Evolutionary conservation across 1,140 invertebrate genomes (phyloP).

Genomic region (Oreohelix idahoensis): DNA sequence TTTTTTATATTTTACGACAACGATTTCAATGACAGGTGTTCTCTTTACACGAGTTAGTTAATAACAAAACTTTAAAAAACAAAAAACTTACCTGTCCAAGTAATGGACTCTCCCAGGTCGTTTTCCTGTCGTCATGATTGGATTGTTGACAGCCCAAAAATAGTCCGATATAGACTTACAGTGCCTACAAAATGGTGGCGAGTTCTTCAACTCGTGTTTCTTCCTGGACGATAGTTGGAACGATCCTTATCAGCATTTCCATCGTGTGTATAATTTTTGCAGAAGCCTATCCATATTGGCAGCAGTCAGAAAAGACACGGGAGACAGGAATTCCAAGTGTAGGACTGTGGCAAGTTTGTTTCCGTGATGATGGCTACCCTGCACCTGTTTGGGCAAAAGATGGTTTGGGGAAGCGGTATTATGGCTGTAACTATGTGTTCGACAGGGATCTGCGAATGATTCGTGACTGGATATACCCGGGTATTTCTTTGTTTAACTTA

Average conservation of each 20-base stretch:
- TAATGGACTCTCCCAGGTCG: background rate
- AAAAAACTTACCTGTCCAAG: too few species aligned
- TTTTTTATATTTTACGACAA: too few species aligned
- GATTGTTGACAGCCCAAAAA: background rate
- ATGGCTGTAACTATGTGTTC: constrained; percentile 41
- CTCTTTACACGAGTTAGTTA: too few species aligned
- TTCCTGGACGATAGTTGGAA: constrained; percentile 19
- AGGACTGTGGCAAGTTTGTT: constrained; percentile 43
- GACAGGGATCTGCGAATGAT: constrained; percentile 37
- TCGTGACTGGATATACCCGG: constrained; percentile 37
- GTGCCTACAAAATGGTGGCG: constrained; percentile 18
- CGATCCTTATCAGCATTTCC: constrained; percentile 1
- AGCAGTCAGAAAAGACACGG: constrained; percentile 29
- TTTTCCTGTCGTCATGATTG: background rate
- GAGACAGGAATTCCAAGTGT: constrained; percentile 38
- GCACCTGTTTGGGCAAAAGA: constrained; percentile 35
- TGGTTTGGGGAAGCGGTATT: constrained; percentile 30
- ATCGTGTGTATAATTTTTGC: constrained; percentile 28
- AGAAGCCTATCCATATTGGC: constrained; percentile 39
- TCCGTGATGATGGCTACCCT: constrained; percentile 35
- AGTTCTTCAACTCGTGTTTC: background rate
- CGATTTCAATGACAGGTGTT: too few species aligned
- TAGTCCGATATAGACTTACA: background rate
- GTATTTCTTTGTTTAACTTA: background rate
- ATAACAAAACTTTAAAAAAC: too few species aligned